Conservation (phyloP, 2,888 invertebrate genomes). For the Drosophila rellima region DNA sequence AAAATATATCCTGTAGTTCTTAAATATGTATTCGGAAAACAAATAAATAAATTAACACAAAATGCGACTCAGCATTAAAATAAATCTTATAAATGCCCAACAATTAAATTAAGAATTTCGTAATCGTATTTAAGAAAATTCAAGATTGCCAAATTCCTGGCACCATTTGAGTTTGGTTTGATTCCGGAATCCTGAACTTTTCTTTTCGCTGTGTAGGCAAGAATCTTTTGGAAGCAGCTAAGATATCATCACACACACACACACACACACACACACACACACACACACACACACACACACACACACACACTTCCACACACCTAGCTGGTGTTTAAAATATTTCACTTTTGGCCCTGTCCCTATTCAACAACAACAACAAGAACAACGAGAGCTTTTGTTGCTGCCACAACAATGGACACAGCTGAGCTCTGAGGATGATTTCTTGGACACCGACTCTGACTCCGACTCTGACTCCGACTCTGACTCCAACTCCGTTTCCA, state of each 20-base stretch:
- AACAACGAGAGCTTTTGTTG: conserved; percentile 25
- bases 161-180: too few relatives aligned
- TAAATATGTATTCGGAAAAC: too few relatives aligned
- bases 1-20: too few relatives aligned
- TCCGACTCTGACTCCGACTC: not conserved
- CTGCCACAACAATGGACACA: conserved; percentile 58
- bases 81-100: too few relatives aligned
- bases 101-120: too few relatives aligned
- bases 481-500: not conserved
- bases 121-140: too few relatives aligned
- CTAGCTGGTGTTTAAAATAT: conserved; percentile 78
- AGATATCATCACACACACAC: conserved; percentile 52
- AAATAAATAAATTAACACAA: too few relatives aligned
- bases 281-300: conserved; percentile 22
- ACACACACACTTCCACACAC: conserved; percentile 16
- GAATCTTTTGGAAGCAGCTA: conserved; percentile 35
- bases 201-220: not conserved
- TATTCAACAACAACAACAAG: conserved; percentile 25
- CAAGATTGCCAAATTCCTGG: too few relatives aligned
- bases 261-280: conserved; percentile 14
- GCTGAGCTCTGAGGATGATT: conserved; percentile 36
- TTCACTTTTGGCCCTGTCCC: conserved; percentile 77
- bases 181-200: too few relatives aligned
- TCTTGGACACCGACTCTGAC: conserved; percentile 28
- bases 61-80: too few relatives aligned